phyloP scores from a whole-genome alignment of 2,113 vertebrate species.

The Dolichallabes microphthalmus region DNA sequence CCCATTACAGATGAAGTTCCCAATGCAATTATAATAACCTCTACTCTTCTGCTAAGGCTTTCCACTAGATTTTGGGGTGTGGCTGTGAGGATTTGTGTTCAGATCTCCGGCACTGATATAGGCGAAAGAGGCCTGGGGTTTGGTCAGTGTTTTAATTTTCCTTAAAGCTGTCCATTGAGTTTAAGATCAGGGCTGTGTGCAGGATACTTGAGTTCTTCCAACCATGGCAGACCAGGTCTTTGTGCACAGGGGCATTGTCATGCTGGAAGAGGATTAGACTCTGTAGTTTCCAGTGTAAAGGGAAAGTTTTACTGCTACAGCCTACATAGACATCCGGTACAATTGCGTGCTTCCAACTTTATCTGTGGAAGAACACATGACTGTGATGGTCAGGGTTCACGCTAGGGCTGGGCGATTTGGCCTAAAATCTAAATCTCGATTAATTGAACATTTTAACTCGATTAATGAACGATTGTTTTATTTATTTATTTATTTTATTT shows the following conservation, averaged over 20 bases:
- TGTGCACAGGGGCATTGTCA: background rate
- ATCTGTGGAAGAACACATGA: background rate
- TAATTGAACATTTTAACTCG: too few relatives aligned
- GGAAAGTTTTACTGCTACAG: background rate
- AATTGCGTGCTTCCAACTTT: background rate
- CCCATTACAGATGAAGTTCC: background rate
- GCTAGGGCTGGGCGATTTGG: too few relatives aligned
- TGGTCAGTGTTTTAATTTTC: background rate
- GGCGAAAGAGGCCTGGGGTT: background rate
- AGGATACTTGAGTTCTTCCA: background rate
- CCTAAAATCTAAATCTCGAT: too few relatives aligned
- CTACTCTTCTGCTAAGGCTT: background rate
- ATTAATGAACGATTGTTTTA: too few relatives aligned
- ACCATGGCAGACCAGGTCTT: background rate
- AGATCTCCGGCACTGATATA: background rate
- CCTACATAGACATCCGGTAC: background rate
- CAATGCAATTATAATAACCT: background rate
- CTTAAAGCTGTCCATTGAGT: background rate
- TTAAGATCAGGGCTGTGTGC: background rate
- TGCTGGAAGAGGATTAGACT: background rate
- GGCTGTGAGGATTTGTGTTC: background rate
- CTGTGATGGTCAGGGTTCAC: background rate
- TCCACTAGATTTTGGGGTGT: background rate
- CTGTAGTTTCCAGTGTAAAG: background rate
- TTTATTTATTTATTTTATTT: too few relatives aligned